Evolutionary conservation across 2,888 invertebrate genomes (phyloP).

Genomic region (Agrypnus murinus): DNA sequence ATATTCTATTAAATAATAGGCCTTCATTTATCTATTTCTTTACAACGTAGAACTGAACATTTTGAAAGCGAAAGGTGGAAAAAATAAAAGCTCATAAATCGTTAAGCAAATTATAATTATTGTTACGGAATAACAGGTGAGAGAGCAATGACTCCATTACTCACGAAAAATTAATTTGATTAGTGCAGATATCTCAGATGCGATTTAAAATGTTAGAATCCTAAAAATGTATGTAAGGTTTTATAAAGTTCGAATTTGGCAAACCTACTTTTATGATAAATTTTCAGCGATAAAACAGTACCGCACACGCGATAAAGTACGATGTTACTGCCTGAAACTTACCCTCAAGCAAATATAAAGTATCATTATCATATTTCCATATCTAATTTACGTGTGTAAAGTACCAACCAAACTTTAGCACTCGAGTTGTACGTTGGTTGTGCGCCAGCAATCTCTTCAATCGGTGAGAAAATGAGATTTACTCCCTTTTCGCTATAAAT

Average conservation of each 20-base stretch:
- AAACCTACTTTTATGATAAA: constrained; percentile 30
- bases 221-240: constrained; percentile 1
- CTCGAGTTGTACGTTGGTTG: constrained; percentile 36
- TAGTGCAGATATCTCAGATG: no score
- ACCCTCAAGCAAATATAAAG: constrained; percentile 41
- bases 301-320: constrained; percentile 37
- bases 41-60: background rate
- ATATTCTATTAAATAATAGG: constrained; percentile 2
- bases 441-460: constrained; percentile 24
- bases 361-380: constrained; percentile 50
- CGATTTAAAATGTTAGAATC: no score
- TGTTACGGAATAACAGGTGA: background rate
- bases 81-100: background rate
- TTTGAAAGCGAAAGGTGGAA: background rate
- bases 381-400: constrained; percentile 51
- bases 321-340: constrained; percentile 41
- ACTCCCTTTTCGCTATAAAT: constrained; percentile 27
- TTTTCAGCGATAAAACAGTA: constrained; percentile 39
- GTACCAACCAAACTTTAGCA: constrained; percentile 42
- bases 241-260: constrained; percentile 22
- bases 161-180: no score
- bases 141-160: background rate
- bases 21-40: background rate
- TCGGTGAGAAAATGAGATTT: constrained; percentile 36
- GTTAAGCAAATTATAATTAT: constrained; percentile 10